phyloP scores from a whole-genome alignment of 2,888 invertebrate species.

The Drosophila melanosoma region DNA sequence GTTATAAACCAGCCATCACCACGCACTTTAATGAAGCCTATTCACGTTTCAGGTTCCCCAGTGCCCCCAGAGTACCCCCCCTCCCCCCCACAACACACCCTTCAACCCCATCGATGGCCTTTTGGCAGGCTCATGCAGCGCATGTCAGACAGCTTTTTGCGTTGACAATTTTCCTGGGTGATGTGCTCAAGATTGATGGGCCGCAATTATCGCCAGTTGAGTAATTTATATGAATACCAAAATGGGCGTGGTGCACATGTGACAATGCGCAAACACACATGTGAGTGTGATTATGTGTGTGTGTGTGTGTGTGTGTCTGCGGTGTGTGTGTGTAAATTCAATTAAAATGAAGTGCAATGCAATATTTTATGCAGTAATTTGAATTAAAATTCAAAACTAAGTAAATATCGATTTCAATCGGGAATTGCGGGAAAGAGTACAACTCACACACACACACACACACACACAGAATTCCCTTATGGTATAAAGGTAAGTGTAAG shows the following conservation, averaged over 20 bases:
- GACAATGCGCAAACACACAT: conserved; percentile 57
- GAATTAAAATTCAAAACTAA: conserved; percentile 79
- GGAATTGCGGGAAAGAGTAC: conserved; percentile 15
- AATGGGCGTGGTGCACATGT: conserved; percentile 64
- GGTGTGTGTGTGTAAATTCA: conserved; percentile 63
- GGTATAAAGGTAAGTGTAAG: conserved; percentile 1
- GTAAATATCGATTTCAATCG: conserved; percentile 72
- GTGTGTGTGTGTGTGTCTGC: not conserved
- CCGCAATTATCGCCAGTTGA: conserved; percentile 77
- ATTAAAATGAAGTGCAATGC: conserved; percentile 77
- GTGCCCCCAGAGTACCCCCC: not conserved
- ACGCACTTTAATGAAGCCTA: conserved; percentile 49
- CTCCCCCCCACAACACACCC: not conserved
- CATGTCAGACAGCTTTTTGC: conserved; percentile 74
- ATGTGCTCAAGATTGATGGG: conserved; percentile 79
- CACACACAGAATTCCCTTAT: not conserved
- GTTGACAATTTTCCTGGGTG: conserved; percentile 78
- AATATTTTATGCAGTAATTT: conserved; percentile 75
- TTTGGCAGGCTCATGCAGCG: conserved; percentile 42
- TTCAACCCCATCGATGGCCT: not conserved
- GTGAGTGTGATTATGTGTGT: conserved; percentile 16
- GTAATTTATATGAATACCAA: conserved; percentile 74
- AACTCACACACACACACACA: conserved; percentile 5
- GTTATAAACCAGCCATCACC: conserved; percentile 16
- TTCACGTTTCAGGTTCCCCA: conserved; percentile 9